phyloP scores from a whole-genome alignment of 2,113 vertebrate genomes.

The Nyctibius bracteatus region DNA sequence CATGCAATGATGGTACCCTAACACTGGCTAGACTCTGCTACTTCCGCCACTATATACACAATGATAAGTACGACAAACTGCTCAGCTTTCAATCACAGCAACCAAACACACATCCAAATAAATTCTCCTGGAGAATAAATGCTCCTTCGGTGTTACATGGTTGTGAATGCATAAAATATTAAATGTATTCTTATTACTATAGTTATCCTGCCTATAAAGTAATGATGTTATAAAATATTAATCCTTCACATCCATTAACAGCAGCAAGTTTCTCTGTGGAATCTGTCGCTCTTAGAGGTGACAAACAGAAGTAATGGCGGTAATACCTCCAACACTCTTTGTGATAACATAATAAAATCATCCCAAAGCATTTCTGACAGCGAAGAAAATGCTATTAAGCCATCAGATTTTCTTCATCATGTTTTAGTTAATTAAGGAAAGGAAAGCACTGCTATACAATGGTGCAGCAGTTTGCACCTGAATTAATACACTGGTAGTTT shows the following conservation, averaged over 20 bases:
- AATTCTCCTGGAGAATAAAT: neutral
- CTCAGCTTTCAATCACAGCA: neutral
- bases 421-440: slow-evolving; percentile 27
- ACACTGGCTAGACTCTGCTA: fast-evolving
- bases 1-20: fast-evolving
- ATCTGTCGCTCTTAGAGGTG: neutral
- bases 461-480: neutral
- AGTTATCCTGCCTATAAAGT: neutral
- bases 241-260: neutral
- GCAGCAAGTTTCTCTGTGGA: neutral
- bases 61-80: neutral
- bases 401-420: neutral
- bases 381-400: neutral
- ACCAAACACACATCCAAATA: neutral
- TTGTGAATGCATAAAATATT: neutral
- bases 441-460: neutral
- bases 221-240: neutral
- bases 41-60: neutral
- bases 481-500: neutral
- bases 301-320: neutral
- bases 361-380: neutral
- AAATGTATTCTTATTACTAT: neutral
- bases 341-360: neutral
- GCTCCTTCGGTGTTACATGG: neutral
- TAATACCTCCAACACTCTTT: neutral